Base-by-base conservation (phyloP, 2,797 vertebrate species). In the Intellagama lesueurii region DNA sequence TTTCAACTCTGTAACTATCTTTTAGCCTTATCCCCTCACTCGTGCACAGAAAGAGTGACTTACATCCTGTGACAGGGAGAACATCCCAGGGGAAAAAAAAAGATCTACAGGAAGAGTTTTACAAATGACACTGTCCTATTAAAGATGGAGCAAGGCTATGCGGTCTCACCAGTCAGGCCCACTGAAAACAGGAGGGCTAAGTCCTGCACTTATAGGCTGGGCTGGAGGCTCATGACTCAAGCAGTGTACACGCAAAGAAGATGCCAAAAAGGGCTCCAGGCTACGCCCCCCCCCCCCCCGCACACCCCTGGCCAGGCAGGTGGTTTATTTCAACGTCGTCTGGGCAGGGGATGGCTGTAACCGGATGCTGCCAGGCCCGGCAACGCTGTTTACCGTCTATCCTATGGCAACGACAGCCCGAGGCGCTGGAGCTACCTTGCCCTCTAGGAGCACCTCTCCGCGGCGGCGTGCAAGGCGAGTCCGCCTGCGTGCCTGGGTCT, bases 321-420 rank as follows among this genome's bases (percentile, higher is more conserved):
- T 0, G 0, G 87, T 93, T 94, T n/a, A 40, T 92, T 91, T 95
- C 90, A 90, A 7, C 16, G 8, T 88, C 8, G 1, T 88, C 87
- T 86, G 68, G 7, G 9, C 44, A 11, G 6, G 87, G 90, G 89
- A 60, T 69, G 77, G 60, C 56, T 7, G 85, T 89, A 82, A 91
- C 86, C 66, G 11, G 89, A 89, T 86, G 88, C 83, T 88, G 28
- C 30, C n/a, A 30, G 24, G 83, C 32, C 44, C 9, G 86, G 87
- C 19, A 12, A 85, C 83, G 30, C 75, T 76, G 56, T 80, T 87
- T 83, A 72, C 92, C 47, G 17, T 68, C 40, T 14, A 35, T n/a
- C 35, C 49, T 4, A 4, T 60, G 79, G 56, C 92, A 73, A 35
- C 17, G 81, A 70, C 26, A 1, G 4, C 17, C 87, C 52, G 82